Conservation (phyloP, 2,888 invertebrate species). For the Lordiphosa fenestrarum region DNA sequence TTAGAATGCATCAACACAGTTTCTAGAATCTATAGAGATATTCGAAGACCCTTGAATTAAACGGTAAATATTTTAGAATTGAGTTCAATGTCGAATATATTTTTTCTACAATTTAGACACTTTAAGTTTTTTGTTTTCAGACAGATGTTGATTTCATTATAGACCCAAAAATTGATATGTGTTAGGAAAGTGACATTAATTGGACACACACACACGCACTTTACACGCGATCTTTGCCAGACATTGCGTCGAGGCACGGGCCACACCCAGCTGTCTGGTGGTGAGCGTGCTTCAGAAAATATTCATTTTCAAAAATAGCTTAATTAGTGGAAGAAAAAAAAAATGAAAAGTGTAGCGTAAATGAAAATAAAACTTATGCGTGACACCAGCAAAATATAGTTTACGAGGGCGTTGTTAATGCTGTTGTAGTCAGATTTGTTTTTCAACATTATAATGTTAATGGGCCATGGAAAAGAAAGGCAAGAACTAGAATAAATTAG, state of each 20-base stretch:
- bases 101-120: constrained; percentile 21
- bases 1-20: neutral
- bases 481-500: constrained; percentile 23
- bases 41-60: neutral
- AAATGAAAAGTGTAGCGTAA: constrained; percentile 50
- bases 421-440: constrained; percentile 32
- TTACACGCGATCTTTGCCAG: constrained; percentile 59
- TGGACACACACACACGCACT: constrained; percentile 37
- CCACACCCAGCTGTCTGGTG: constrained; percentile 39
- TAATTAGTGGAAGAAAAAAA: constrained; percentile 43
- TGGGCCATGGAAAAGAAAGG: constrained; percentile 15
- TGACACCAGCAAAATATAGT: constrained; percentile 17
- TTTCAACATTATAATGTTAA: constrained; percentile 22
- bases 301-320: constrained; percentile 56
- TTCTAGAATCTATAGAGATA: neutral
- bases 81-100: constrained; percentile 32
- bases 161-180: constrained; percentile 35
- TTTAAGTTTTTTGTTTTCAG: constrained; percentile 19
- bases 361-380: constrained; percentile 30
- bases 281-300: constrained; percentile 29
- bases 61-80: constrained; percentile 9
- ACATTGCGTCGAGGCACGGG: constrained; percentile 24
- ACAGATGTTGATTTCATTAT: constrained; percentile 8
- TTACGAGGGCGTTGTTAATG: constrained; percentile 18
- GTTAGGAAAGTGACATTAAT: constrained; percentile 59